Evolutionary conservation across 1,140 invertebrate species (phyloP).

Genomic region (Homalodisca vitripennis): DNA sequence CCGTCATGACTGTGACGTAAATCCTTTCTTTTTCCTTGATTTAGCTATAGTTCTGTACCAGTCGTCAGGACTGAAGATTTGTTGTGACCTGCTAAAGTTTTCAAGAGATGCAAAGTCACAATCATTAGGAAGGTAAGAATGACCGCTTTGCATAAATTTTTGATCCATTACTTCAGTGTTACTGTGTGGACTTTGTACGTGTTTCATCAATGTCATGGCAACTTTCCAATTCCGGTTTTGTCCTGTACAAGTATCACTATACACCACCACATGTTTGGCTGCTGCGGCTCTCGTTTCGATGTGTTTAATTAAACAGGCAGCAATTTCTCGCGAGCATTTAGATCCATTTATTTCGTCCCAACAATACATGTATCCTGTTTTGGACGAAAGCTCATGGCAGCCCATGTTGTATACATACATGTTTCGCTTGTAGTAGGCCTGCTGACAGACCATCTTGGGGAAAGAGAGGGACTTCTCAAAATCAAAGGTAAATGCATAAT

Average conservation of each 20-base stretch:
- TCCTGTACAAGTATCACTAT: constrained; percentile 43
- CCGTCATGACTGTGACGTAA: constrained; percentile 13
- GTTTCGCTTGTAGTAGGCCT: constrained; percentile 34
- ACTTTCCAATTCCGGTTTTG: constrained; percentile 45
- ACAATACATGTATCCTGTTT: no score
- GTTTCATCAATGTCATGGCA: constrained; percentile 40
- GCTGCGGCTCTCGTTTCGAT: constrained; percentile 1
- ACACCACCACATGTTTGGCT: constrained; percentile 27
- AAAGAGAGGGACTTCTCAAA: constrained; percentile 32
- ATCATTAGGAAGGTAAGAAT: constrained; percentile 42
- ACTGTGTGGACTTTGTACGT: constrained; percentile 41
- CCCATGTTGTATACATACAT: constrained; percentile 36
- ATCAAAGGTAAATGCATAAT: constrained; percentile 16
- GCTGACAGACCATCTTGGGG: constrained; percentile 20
- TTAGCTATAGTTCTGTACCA: constrained; percentile 20
- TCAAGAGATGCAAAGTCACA: constrained; percentile 39
- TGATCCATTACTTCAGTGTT: constrained; percentile 41
- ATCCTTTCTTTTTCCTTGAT: constrained; percentile 17
- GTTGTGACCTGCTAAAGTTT: constrained; percentile 35
- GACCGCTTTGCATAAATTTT: no score
- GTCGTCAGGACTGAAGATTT: constrained; percentile 19
- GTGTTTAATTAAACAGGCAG: constrained; percentile 13
- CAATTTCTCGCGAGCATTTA: constrained; percentile 23
- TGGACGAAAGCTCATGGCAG: constrained; percentile 30
- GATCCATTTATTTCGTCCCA: constrained; percentile 21